phyloP scores from a whole-genome alignment of 2,888 invertebrate genomes.

The Teleogryllus oceanicus region DNA sequence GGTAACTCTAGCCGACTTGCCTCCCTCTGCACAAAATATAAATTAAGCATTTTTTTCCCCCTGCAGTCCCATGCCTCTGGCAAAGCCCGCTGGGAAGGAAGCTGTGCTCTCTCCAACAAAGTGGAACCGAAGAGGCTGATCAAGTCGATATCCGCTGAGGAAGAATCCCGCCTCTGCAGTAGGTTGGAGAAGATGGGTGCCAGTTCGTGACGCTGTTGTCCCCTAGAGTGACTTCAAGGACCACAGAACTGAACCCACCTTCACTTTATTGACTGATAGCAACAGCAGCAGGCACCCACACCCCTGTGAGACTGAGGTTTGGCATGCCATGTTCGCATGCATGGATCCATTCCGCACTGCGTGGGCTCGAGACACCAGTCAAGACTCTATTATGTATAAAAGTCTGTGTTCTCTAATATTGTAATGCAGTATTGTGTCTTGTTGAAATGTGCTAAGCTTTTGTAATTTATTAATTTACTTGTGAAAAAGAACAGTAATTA shows the following conservation, averaged over 20 bases:
- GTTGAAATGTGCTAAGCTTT: conserved; percentile 18
- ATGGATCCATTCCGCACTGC: neutral
- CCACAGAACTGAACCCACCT: neutral
- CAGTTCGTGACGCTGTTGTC: conserved; percentile 44
- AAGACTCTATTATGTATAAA: neutral
- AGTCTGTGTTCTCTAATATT: neutral
- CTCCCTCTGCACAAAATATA: neutral
- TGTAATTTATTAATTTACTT: conserved; percentile 18
- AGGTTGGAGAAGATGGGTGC: conserved; percentile 47
- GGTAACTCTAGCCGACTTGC: neutral
- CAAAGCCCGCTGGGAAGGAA: conserved; percentile 69
- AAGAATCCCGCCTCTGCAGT: conserved; percentile 44
- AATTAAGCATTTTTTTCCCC: too few relatives aligned
- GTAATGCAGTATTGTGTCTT: conserved; percentile 3
- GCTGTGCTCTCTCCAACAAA: conserved; percentile 52
- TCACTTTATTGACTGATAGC: neutral
- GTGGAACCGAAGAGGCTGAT: conserved; percentile 33
- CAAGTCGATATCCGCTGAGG: conserved; percentile 45
- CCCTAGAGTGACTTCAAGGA: conserved; percentile 5
- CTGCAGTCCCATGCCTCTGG: conserved; percentile 66
- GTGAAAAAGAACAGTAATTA: neutral
- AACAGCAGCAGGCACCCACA: conserved; percentile 1
- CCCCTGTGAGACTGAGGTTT: conserved; percentile 1
- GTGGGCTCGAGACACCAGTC: neutral
- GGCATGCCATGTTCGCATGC: neutral